These are phyloP conservation scores for Magallana ariakensis DNA, from an alignment of 1,140 invertebrate species.

Conservation along the genomic window DNA sequence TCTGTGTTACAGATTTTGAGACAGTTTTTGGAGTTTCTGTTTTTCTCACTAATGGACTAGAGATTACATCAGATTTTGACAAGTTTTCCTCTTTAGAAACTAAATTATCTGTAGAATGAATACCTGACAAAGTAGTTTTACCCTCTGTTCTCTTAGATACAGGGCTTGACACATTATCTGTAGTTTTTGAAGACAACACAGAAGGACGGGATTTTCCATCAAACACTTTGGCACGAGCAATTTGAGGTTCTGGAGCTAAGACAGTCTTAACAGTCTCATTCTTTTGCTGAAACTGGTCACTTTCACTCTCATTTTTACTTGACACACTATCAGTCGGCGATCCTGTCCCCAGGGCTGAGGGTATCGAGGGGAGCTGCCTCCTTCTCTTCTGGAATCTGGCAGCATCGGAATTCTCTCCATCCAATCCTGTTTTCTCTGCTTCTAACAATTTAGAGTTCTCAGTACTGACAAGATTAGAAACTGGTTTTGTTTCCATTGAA, in stretches of 20 bases:
- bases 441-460: background rate
- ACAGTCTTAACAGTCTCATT: background rate
- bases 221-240: slow-evolving; percentile 12
- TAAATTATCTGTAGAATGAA: slow-evolving; percentile 9
- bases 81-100: background rate
- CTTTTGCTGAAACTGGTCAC: background rate
- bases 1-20: background rate
- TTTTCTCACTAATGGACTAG: slow-evolving; percentile 15
- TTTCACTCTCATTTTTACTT: background rate
- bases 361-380: slow-evolving; percentile 51
- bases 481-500: slow-evolving; percentile 6
- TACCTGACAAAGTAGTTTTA: background rate
- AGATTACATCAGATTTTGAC: slow-evolving; percentile 17
- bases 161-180: background rate
- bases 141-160: background rate
- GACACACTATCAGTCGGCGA: background rate
- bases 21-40: slow-evolving; percentile 3
- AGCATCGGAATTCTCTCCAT: background rate
- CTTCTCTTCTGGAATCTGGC: slow-evolving; percentile 46
- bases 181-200: background rate
- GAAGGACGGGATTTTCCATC: background rate
- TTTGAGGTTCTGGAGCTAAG: background rate
- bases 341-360: slow-evolving; percentile 43
- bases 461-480: background rate
- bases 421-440: slow-evolving; percentile 25